Evolutionary conservation across 1,140 invertebrate species (phyloP).

Genomic region (Habropoda laboriosa): DNA sequence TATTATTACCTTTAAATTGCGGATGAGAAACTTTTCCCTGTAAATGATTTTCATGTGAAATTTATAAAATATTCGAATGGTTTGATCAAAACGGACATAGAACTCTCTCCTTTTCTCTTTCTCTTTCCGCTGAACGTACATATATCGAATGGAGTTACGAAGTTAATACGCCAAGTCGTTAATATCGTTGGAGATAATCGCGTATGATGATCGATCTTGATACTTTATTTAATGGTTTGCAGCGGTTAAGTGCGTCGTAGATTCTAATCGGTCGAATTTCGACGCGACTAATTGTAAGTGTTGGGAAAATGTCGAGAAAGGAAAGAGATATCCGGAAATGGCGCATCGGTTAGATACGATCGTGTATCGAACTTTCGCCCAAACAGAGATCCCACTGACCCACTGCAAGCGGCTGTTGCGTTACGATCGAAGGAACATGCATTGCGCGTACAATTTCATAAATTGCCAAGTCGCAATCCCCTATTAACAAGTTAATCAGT

Average conservation of each 20-base stretch:
- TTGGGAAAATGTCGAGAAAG: constrained; percentile 1
- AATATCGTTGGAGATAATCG: background rate
- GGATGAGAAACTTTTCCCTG: no score
- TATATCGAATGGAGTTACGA: background rate
- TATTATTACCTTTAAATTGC: no score
- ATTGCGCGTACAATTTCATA: constrained; percentile 1
- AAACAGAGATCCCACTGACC: constrained; percentile 58
- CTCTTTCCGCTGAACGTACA: background rate
- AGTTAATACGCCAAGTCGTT: background rate
- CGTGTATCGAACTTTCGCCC: constrained; percentile 54
- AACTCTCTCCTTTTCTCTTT: background rate
- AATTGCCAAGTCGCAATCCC: background rate
- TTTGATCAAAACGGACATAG: background rate
- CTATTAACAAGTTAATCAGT: background rate
- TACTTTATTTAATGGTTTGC: background rate
- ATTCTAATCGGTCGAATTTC: background rate
- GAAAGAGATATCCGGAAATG: constrained; percentile 17
- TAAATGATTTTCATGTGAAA: no score
- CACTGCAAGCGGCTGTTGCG: constrained; percentile 19
- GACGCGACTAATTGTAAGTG: background rate
- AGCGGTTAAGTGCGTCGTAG: background rate
- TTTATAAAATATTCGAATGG: background rate
- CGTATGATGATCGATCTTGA: background rate
- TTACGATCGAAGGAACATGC: constrained; percentile 19
- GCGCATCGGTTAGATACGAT: constrained; percentile 23